Evolutionary conservation across 2,888 invertebrate species (phyloP), one percentile per base, ranked within the genome.

Genomic region (Tupiocoris notatus): DNA sequence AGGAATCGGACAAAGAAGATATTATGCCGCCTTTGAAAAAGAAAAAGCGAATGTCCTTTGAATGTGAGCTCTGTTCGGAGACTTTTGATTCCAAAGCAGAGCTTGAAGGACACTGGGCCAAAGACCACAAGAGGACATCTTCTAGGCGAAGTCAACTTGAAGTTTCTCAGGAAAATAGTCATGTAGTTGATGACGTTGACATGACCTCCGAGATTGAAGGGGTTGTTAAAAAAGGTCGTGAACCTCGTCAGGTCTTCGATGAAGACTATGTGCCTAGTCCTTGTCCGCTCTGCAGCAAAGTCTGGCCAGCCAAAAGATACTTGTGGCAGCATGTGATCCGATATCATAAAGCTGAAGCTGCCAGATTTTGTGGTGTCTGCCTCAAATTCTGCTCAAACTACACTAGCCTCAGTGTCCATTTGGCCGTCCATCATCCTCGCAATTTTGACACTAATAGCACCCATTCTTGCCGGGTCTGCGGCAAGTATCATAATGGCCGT

Each of bases 301-400:
- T 86, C 9, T 88, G 88, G 88, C 88, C 88, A 0, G 88, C 87
- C 0, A 88, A 88, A 79, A 88, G 88, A 79, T 88, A 88, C 80
- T 82, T 88, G 0, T 88, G 88, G 88, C 88, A 88, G 80, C 88
- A 88, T 81, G 83, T 88, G 70, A 86, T 86, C 57, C 84, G 88
- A 6, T 88, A 88, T 80, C 88, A 88, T 81, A 85, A 87, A 67
- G 82, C 84, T 9, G 87, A 86, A 56, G 88, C 88, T 0, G 88
- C 88, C 0, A 87, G 87, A 0, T 87, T 88, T 0, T 88, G 88
- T 78, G 88, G 88, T 0, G 88, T 88, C 57, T 88, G 88, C 78
- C 81, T 88, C 56, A 86, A 88, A 81, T 85, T 87, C 0, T 88
- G 88, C 81, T 82, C 83, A 1, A 85, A 83, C 57, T 88, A 88